phyloP scores from a whole-genome alignment of 2,113 vertebrate genomes.

The Lanius collurio region DNA sequence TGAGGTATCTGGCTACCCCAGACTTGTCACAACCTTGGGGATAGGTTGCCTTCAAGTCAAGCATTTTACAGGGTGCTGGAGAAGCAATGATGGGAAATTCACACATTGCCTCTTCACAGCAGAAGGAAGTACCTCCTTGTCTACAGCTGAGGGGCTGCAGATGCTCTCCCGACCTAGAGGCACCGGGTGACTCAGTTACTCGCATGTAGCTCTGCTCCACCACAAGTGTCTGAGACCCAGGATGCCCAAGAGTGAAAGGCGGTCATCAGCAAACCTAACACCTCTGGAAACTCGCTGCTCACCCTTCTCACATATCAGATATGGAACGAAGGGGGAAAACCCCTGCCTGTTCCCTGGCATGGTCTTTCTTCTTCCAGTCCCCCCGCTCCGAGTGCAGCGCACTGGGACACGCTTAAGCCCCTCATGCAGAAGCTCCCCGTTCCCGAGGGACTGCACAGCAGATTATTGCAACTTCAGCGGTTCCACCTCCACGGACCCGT shows the following conservation, averaged over 20 bases:
- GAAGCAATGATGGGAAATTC: background rate
- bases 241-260: background rate
- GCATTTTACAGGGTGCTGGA: background rate
- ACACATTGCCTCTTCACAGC: background rate
- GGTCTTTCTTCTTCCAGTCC: background rate
- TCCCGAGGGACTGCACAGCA: background rate
- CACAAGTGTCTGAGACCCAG: background rate
- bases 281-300: too few relatives aligned
- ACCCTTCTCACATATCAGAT: background rate
- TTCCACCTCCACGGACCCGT: background rate
- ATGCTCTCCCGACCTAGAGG: background rate
- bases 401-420: fast-evolving
- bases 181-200: background rate
- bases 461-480: background rate
- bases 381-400: background rate
- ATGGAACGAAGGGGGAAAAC: background rate
- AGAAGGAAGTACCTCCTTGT: background rate
- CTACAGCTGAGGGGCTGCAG: background rate
- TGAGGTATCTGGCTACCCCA: background rate
- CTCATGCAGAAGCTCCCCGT: background rate
- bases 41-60: background rate
- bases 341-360: fast-evolving
- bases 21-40: background rate
- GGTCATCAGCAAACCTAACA: background rate
- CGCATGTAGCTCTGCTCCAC: fast-evolving